phyloP scores from a whole-genome alignment of 2,888 invertebrate genomes.

The Cataglyphis cursor region DNA sequence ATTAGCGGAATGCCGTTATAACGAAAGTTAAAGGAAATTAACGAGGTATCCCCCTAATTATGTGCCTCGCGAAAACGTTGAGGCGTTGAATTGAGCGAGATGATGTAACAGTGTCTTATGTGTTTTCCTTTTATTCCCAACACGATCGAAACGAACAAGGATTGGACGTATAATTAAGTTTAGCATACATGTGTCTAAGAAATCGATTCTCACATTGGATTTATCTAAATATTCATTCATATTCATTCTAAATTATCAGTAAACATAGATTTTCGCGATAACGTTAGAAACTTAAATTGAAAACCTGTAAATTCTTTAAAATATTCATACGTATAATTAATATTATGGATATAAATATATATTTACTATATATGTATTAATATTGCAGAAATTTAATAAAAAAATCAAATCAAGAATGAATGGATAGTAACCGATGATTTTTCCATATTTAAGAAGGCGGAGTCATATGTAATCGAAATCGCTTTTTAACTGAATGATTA shows the following conservation, averaged over 20 bases:
- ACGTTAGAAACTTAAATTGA: background rate
- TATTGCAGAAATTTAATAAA: background rate
- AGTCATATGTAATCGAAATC: background rate
- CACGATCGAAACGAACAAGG: conserved; percentile 1
- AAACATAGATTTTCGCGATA: background rate
- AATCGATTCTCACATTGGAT: conserved; percentile 1
- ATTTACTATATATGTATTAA: background rate
- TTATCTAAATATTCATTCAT: background rate
- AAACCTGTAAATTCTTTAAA: background rate
- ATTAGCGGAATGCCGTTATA: conserved; percentile 11
- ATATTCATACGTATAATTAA: background rate
- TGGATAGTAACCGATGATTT: background rate
- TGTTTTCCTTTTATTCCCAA: conserved; percentile 31
- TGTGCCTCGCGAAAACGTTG: conserved; percentile 20
- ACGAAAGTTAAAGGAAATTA: conserved; percentile 35
- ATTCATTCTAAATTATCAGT: background rate
- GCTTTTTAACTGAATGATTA: background rate
- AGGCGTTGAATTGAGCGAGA: background rate
- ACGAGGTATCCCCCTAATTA: conserved; percentile 23
- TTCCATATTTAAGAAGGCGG: background rate
- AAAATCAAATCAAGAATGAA: background rate
- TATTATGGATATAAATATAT: background rate
- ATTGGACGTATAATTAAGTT: conserved; percentile 44
- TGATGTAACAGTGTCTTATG: conserved; percentile 30
- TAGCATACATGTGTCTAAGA: background rate